Base-by-base conservation (phyloP, 2,797 vertebrate genomes). In the Erpetoichthys calabaricus region DNA sequence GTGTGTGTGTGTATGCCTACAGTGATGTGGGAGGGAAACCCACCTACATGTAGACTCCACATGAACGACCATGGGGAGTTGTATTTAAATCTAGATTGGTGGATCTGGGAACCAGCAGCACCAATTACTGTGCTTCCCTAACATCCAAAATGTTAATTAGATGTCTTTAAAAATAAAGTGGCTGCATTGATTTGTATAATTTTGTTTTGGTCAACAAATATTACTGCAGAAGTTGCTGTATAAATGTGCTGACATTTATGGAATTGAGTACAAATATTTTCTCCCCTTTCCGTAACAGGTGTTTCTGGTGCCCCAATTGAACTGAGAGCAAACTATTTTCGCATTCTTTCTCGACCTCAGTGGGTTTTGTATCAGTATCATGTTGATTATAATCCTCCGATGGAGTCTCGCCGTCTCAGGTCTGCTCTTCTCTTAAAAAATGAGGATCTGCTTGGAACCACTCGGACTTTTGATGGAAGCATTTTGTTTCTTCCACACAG, bases 331-430 rank as follows among this genome's bases (percentile, higher is more conserved):
- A 99, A 99, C 80, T 92, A 79, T 65, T 88, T 91, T 46, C 85
- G 86, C 2, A 69, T 97, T 70, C 63, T 82, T 0, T 97, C 94
- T 1, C 89, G 91, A 0, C 94, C 94, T 0, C 84, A 90, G 60
- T 99, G 94, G 94, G 79, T 81, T 50, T 73, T 99, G 1, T 97
- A 87, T 64, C 94, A 99, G 73, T 98, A 99, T 61, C 93, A 97
- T 2, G 77, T 97, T 42, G 82, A 75, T 74, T 99, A 79, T 53
- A 90, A 77, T 1, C 94, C 94, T 0, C 72, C 82, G 5, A 89
- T 98, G 86, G 94, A 99, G 73, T 83, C 91, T 1, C 83, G 88
- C 0, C 85, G 91, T 6, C 67, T 97, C 55, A 87, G 89, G 55
- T 70, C 78, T 0, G 92, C 86, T 0, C 82, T 99, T 42, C 86